Evolutionary conservation across 1,140 invertebrate genomes (phyloP).

Genomic region (Drosophila sp.): DNA sequence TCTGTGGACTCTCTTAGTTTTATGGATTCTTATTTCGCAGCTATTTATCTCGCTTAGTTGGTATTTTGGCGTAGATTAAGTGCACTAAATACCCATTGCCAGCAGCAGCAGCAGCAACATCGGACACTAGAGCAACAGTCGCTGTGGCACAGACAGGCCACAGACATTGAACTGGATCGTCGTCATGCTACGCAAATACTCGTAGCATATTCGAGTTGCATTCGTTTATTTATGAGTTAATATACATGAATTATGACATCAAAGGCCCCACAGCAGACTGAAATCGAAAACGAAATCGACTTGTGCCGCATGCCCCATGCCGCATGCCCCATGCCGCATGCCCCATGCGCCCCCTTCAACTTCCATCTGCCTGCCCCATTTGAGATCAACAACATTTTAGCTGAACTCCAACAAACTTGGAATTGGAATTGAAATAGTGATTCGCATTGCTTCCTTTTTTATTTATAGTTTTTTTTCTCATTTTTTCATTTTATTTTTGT

Average conservation of each 20-base stretch:
- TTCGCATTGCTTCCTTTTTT: background rate
- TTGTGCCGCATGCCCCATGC: constrained; percentile 49
- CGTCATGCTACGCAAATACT: constrained; percentile 52
- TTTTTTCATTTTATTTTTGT: constrained; percentile 5
- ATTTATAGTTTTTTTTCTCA: background rate
- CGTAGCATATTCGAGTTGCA: constrained; percentile 67
- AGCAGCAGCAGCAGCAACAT: constrained; percentile 30
- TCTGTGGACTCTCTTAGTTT: constrained; percentile 50
- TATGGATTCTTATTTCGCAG: constrained; percentile 80
- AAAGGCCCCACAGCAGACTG: constrained; percentile 76
- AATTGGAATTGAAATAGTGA: background rate
- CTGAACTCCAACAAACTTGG: constrained; percentile 7
- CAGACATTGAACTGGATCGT: constrained; percentile 47
- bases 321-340: constrained; percentile 5
- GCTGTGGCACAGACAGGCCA: constrained; percentile 54
- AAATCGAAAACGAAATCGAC: constrained; percentile 72
- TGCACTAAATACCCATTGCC: constrained; percentile 78
- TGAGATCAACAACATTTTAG: constrained; percentile 15
- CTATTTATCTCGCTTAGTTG: constrained; percentile 83
- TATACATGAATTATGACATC: constrained; percentile 84
- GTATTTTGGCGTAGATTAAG: constrained; percentile 84
- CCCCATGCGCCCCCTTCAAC: background rate
- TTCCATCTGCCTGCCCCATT: background rate
- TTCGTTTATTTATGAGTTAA: constrained; percentile 84
- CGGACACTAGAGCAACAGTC: constrained; percentile 58